Base-by-base conservation (phyloP, 1,140 invertebrate genomes). In the Drosophila ohnishii region DNA sequence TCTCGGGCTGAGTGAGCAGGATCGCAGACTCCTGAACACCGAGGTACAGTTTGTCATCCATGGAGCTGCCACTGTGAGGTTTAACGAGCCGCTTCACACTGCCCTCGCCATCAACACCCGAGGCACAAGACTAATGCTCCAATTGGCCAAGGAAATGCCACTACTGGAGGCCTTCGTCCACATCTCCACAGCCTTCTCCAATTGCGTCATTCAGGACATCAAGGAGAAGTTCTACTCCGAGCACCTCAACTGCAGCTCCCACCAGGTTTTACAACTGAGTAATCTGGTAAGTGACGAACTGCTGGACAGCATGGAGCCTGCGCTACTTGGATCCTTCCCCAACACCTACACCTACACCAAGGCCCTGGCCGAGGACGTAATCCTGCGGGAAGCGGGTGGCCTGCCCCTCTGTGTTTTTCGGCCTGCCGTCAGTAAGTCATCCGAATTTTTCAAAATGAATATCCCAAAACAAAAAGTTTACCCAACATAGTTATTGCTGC, bases 331-430 rank as follows among this genome's bases (percentile, higher is more conserved):
- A 0, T 92, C 95, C 14, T 96, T 94, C 85, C 96, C 96, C 0
- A 97, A 97, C 80, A 96, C 96, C 0, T 98, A 97, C 80, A 94
- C 95, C 0, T 97, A 94, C 78, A 97, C 96, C 2, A 98, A 98
- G 92, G 94, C 95, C 6, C 89, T 96, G 10, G 95, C 95, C 0
- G 97, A 98, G 92, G 93, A 95, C 65, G 86, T 95, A 0, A 92
- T 97, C 0, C 91, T 93, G 60, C 92, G 94, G 45, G 93, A 95
- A 60, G 92, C 93, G 0, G 91, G 91, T 11, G 93, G 93, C 44
- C 81, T 99, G 11, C 97, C 98, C 0, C 90, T 94, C 0, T 95
- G 94, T 3, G 91, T 96, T 2, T 94, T 95, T 79, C 93, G 96
- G 71, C 96, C 96, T 0, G 94, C 95, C 2, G 95, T 96, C 53